Base-by-base conservation (phyloP, 92 coral and sea anemone species). In the Epizoanthus rinbou region DNA sequence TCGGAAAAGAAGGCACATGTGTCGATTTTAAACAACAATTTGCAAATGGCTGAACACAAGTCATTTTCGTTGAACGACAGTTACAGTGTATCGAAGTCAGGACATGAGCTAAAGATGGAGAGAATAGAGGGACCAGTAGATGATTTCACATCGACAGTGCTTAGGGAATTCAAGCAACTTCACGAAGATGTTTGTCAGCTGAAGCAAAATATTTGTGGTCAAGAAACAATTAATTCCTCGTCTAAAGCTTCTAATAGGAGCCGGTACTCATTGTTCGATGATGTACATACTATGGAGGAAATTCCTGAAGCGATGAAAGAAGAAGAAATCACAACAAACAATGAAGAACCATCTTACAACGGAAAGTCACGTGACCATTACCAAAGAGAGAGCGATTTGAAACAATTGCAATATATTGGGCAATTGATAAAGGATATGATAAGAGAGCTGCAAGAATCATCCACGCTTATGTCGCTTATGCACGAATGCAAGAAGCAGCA, bases 271-370 rank as follows among this genome's bases (percentile, higher is more conserved):
- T 24, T 56, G 17, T 75, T 62, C 25, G 72, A 78, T 62, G 82
- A 78, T 41, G 8, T 17, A 39, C 69, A 39, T 4, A 24, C 59
- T 6, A 78, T 78, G 72, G 71, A 78, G 3, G 56, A 50, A 39
- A 62, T 78, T 59, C 72, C 82, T 6, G 71, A 78, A 78, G 82
- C 43, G 31, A 2, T 41, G 33, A 24, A 19, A 21, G 82, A 78
- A 41, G 82, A 78, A 10, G 69, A 76, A 21, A 60, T 54, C 3
- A 17, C 69, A 60, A 17, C 69, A 60, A 16, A 28, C 17, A 18
- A 7, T 19, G 3, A 25, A 13, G 3, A 25, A 13, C 14, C 57
- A 58, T 28, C 15, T 39, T 3, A 10, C 8, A 37, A 25, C 15
- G 22, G 41, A 3, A 23, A 18, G 4, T 3, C 33, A 4, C 64